Evolutionary conservation across 2,888 invertebrate genomes (phyloP).

Genomic region (Chymomyza caudatula): DNA sequence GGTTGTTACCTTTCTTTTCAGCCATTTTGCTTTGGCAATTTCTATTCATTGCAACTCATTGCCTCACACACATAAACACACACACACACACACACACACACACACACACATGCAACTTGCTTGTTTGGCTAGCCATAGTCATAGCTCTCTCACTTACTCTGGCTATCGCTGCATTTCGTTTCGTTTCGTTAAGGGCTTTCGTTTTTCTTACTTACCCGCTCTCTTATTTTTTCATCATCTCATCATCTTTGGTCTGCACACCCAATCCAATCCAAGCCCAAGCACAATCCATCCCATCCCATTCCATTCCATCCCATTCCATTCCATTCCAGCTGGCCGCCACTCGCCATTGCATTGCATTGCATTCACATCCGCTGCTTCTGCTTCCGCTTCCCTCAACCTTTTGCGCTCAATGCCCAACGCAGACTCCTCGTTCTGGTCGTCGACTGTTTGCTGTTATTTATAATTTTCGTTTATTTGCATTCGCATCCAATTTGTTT

Average conservation of each 20-base stretch:
- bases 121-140: neutral
- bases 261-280: neutral
- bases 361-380: neutral
- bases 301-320: neutral
- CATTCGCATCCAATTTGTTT: slow-evolving; percentile 75
- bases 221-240: neutral
- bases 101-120: slow-evolving; percentile 1
- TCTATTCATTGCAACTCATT: slow-evolving; percentile 50
- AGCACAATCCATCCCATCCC: neutral
- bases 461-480: slow-evolving; percentile 75
- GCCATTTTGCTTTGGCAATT: slow-evolving; percentile 42
- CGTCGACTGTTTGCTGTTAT: slow-evolving; percentile 58
- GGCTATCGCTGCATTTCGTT: neutral
- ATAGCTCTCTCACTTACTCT: neutral
- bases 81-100: slow-evolving; percentile 9
- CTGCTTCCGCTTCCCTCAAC: neutral
- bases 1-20: slow-evolving; percentile 5
- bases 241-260: slow-evolving; percentile 1
- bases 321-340: neutral
- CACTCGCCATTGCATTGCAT: neutral
- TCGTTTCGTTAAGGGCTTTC: slow-evolving; percentile 1
- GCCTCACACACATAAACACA: slow-evolving; percentile 4
- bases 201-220: slow-evolving; percentile 28
- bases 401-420: slow-evolving; percentile 3
- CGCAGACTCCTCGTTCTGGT: slow-evolving; percentile 15